phyloP scores from a whole-genome alignment of 2,797 vertebrate species.

The Champsocephalus gunnari region DNA sequence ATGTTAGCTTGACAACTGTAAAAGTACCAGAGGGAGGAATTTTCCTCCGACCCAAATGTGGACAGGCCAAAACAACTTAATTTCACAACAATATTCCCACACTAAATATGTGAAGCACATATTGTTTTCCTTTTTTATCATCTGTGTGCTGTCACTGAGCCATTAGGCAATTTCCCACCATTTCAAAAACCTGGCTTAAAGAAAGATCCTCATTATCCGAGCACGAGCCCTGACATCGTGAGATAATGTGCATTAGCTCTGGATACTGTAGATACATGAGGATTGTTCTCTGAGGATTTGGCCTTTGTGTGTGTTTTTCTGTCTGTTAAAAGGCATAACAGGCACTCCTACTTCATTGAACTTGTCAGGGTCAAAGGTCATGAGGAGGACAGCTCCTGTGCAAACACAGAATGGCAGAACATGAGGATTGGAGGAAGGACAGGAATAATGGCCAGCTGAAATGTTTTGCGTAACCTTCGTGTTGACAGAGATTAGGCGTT shows the following conservation, averaged over 20 bases:
- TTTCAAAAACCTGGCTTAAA: constrained; percentile 14
- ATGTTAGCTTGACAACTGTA: constrained; percentile 17
- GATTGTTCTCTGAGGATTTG: background rate
- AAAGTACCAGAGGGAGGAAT: constrained; percentile 1
- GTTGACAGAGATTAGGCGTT: constrained; percentile 48
- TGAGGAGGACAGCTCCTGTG: constrained; percentile 20
- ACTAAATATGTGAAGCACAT: constrained; percentile 20
- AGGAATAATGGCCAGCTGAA: constrained; percentile 27
- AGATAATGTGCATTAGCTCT: constrained; percentile 13
- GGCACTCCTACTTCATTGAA: constrained; percentile 5
- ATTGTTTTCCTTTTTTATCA: too few species aligned
- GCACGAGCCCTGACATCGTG: constrained; percentile 17
- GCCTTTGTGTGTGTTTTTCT: background rate
- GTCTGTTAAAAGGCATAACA: background rate
- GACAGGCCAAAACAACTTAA: constrained; percentile 34
- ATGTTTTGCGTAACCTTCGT: constrained; percentile 52
- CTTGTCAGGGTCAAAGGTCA: constrained; percentile 44
- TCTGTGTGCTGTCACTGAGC: constrained; percentile 23
- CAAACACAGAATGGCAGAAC: constrained; percentile 44
- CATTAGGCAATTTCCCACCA: background rate
- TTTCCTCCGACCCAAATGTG: constrained; percentile 28
- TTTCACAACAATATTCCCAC: constrained; percentile 37
- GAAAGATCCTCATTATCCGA: constrained; percentile 21
- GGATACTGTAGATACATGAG: background rate
- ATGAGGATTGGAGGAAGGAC: constrained; percentile 21